A percentile compares a stretch with the other conserved stretches of the same genome.
phyloP scores from a whole-genome alignment of 2,797 vertebrate genomes.

The Clarias platycephalus region DNA sequence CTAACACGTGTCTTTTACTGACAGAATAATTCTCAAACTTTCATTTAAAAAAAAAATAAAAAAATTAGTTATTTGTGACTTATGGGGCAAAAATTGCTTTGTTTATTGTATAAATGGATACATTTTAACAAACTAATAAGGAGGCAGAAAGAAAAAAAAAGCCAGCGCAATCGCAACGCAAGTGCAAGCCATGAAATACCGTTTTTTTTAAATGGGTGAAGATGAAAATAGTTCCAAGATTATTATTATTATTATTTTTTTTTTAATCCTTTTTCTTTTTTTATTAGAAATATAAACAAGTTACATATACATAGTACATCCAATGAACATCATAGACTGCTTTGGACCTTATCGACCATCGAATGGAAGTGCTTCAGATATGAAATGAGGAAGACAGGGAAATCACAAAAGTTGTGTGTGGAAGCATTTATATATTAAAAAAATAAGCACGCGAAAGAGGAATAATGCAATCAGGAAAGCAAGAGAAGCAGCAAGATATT shows the following conservation, averaged over 20 bases:
- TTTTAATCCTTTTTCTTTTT: no score
- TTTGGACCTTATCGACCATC: background rate
- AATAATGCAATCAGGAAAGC: slow-evolving; percentile 24
- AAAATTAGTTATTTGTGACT: background rate
- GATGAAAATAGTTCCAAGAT: slow-evolving; percentile 4
- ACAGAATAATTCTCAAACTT: background rate
- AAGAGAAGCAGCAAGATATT: slow-evolving; percentile 21
- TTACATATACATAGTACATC: no score
- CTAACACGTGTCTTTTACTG: background rate
- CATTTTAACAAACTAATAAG: background rate
- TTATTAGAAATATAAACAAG: no score
- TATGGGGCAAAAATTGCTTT: background rate
- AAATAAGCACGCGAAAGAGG: slow-evolving; percentile 34
- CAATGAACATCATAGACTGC: background rate
- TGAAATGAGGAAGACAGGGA: background rate
- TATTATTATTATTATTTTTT: no score
- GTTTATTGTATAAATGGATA: background rate
- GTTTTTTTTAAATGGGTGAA: background rate
- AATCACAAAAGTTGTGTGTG: background rate
- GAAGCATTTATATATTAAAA: slow-evolving; percentile 19
- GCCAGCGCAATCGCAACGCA: slow-evolving; percentile 31
- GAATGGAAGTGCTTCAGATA: background rate
- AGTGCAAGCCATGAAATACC: slow-evolving; percentile 6
- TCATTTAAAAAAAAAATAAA: no score
- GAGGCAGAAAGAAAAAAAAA: slow-evolving; percentile 32